phyloP scores from a whole-genome alignment of 2,113 vertebrate species.

The Tamias sibiricus region DNA sequence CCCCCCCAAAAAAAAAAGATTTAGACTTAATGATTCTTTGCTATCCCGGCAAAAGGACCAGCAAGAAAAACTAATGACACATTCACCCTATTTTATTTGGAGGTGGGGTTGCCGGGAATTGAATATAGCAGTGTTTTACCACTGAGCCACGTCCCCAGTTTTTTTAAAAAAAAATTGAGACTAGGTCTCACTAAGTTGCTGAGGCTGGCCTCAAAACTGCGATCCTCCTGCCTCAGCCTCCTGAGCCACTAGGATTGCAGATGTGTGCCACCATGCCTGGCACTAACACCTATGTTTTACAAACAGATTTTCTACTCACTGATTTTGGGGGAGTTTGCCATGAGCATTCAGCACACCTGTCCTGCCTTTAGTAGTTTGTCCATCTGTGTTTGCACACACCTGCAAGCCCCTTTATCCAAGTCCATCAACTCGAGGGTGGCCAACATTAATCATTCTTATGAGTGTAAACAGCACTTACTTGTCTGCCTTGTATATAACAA shows the following conservation, averaged over 20 bases:
- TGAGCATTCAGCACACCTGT: rapidly evolving
- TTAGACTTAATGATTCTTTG: background rate
- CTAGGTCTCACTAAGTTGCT: no score
- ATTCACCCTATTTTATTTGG: background rate
- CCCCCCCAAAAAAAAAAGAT: no score
- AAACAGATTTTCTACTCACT: background rate
- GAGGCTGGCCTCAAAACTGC: no score
- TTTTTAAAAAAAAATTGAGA: no score
- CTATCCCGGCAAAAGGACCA: background rate
- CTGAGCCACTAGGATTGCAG: no score
- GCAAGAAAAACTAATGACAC: background rate
- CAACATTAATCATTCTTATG: background rate
- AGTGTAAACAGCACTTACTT: background rate
- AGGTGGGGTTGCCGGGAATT: no score
- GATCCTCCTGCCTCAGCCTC: no score
- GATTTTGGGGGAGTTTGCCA: background rate
- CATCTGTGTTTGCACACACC: no score
- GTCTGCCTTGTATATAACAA: background rate
- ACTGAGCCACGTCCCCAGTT: no score
- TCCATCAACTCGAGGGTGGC: background rate
- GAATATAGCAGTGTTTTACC: no score
- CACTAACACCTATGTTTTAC: background rate
- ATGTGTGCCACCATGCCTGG: no score
- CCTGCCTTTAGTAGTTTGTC: background rate
- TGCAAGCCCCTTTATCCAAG: background rate